Evolutionary conservation across 2,113 vertebrate species (phyloP), one percentile per base, ranked within the genome.

Genomic region (Pyxicephalus adspersus): DNA sequence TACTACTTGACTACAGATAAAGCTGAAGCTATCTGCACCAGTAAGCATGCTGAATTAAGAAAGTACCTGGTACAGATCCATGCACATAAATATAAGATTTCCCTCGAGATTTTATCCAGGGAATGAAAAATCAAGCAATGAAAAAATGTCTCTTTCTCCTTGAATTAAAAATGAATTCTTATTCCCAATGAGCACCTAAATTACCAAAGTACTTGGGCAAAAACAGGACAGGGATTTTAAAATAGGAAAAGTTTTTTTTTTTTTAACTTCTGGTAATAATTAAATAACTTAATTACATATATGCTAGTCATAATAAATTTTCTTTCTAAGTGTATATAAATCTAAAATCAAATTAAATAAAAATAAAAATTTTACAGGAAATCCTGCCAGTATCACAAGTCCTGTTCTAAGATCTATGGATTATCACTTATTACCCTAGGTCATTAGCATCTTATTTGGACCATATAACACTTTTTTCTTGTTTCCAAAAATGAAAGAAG

Each of bases 81-180:
- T 11, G 57, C 52, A 34, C 9, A 22, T 8, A 60, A 74, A 74
- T 38, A 29, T 22, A 60, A 58, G 29, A 60, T 74, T 74, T 74
- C 71, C 71, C 71, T 23, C 5, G 29, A 34, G 71, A 57, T 15
- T 72, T 38, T 23, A 74, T 57, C 5, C 71, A 60, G n/a, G n/a
- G 71, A 74, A 31, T 23, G 17, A 74, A 28, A 74, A 74, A 22
- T 74, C 71, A 34, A 60, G 54, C 54, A 74, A 60, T 22, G 2
- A 34, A 31, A 68, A 74, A 58, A 60, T 1, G 8, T 74, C 54
- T 60, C 55, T 1, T 60, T 74, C 71, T 58, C 20, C 28, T 74
- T 74, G 29, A 74, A 38, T 54, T 58, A 58, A 60, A 74, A 73
- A 74, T 34, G 38, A 60, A 74, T 74, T n/a, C n/a, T n/a, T 23